phyloP scores from a whole-genome alignment of 2,797 vertebrate species.

The Bucorvus abyssinicus region DNA sequence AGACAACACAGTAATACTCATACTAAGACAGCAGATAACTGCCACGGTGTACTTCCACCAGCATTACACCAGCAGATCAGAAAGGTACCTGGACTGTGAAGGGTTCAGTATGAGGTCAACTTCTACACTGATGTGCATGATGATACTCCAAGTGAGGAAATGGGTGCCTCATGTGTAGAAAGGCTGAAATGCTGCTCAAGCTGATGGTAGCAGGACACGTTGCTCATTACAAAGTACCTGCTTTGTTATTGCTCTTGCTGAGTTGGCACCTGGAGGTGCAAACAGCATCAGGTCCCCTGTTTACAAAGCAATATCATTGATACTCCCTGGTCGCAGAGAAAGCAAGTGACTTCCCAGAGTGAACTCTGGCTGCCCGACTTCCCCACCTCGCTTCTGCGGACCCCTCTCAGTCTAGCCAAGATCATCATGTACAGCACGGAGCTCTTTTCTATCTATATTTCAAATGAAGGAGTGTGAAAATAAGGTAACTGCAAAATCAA shows the following conservation, averaged over 20 bases:
- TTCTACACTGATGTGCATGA: not conserved
- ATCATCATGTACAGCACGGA: not conserved
- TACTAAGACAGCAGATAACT: not conserved
- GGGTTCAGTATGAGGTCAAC: not conserved
- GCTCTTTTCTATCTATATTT: not conserved
- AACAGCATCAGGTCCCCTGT: not conserved
- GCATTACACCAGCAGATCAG: not conserved
- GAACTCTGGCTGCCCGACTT: accelerated
- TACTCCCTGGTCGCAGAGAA: not conserved
- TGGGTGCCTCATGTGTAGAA: not conserved
- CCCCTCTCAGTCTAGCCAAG: not conserved
- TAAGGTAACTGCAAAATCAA: not conserved
- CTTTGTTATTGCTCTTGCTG: not conserved
- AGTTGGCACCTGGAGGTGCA: not conserved
- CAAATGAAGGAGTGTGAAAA: not conserved
- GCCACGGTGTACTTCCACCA: not conserved
- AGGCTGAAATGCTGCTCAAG: not conserved
- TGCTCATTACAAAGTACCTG: not conserved
- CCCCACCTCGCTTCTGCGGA: not conserved
- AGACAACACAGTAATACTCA: not conserved
- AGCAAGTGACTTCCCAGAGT: not conserved
- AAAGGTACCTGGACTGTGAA: not conserved
- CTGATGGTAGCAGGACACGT: not conserved
- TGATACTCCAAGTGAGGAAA: not conserved
- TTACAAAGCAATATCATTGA: not conserved